Evolutionary conservation across 2,113 vertebrate genomes (phyloP).

Genomic region (Melanostigma gelatinosum): DNA sequence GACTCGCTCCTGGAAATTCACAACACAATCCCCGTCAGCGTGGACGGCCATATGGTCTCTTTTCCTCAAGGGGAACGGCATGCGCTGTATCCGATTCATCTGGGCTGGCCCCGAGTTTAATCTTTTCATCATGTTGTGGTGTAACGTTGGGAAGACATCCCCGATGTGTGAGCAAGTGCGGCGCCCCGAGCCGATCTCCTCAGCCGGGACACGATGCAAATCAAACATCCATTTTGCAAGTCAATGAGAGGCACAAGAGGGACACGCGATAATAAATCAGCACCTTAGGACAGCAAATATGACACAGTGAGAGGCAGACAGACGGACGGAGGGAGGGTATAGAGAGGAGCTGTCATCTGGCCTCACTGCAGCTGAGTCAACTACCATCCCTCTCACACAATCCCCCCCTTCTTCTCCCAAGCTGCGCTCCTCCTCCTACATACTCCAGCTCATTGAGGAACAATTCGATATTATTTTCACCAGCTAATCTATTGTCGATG

Average conservation of each 20-base stretch:
- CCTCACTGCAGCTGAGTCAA: slow-evolving; percentile 65
- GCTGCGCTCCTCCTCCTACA: slow-evolving; percentile 22
- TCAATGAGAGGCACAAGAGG: slow-evolving; percentile 38
- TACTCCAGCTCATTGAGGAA: slow-evolving; percentile 35
- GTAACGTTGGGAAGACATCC: slow-evolving; percentile 10
- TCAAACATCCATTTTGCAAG: slow-evolving; percentile 55
- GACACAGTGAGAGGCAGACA: neutral
- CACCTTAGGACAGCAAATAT: neutral
- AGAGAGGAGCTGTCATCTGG: slow-evolving; percentile 40
- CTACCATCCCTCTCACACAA: slow-evolving; percentile 43
- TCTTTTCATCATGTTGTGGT: slow-evolving; percentile 31
- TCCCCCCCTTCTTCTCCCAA: slow-evolving; percentile 33
- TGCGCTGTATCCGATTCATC: slow-evolving; percentile 8
- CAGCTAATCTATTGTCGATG: slow-evolving; percentile 5
- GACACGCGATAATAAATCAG: slow-evolving; percentile 7
- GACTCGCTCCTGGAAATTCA: slow-evolving; percentile 72
- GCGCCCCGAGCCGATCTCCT: neutral
- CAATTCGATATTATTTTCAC: slow-evolving; percentile 23
- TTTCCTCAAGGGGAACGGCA: neutral
- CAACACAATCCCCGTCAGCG: slow-evolving; percentile 17
- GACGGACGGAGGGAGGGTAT: neutral
- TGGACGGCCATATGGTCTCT: neutral
- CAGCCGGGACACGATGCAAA: slow-evolving; percentile 46
- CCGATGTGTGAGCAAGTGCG: slow-evolving; percentile 12
- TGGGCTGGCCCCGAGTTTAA: neutral